These are phyloP conservation scores for Pseudomyrmex dendroicus DNA, from an alignment of 1,140 invertebrate species.

Conservation along the genomic window DNA sequence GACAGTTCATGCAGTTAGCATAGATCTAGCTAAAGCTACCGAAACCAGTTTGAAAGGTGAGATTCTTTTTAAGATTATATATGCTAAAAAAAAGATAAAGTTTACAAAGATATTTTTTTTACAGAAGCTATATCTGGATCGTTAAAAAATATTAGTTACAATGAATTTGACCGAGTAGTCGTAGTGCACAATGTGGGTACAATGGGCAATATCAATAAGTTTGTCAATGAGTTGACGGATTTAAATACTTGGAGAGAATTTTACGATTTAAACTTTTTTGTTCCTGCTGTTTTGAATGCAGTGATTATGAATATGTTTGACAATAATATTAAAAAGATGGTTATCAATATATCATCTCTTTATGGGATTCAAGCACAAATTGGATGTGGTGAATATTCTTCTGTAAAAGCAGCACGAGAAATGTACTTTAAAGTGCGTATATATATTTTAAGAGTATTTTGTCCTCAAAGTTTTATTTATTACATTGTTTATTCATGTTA, in stretches of 20 bases:
- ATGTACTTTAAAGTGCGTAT: conserved; percentile 92
- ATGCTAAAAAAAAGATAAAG: neutral
- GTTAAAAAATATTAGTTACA: conserved; percentile 78
- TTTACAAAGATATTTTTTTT: neutral
- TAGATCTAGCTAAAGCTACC: conserved; percentile 87
- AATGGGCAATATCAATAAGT: conserved; percentile 90
- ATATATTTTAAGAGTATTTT: conserved; percentile 1
- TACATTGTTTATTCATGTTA: neutral
- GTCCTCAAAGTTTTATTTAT: no score
- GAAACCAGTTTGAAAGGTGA: conserved; percentile 83
- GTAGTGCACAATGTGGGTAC: conserved; percentile 97
- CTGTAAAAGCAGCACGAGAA: conserved; percentile 95
- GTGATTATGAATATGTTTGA: conserved; percentile 89
- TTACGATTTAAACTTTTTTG: conserved; percentile 93
- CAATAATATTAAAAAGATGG: conserved; percentile 84
- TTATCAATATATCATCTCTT: conserved; percentile 96
- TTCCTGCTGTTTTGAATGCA: conserved; percentile 91
- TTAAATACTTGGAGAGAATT: conserved; percentile 88
- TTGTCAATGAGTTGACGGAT: conserved; percentile 87
- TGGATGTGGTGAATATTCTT: conserved; percentile 92
- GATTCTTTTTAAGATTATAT: neutral
- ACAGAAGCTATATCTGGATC: conserved; percentile 83
- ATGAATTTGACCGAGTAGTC: conserved; percentile 88
- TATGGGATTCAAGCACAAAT: conserved; percentile 91
- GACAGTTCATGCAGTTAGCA: conserved; percentile 84